phyloP scores from a whole-genome alignment of 2,797 vertebrate species.

The Chelon auratus region DNA sequence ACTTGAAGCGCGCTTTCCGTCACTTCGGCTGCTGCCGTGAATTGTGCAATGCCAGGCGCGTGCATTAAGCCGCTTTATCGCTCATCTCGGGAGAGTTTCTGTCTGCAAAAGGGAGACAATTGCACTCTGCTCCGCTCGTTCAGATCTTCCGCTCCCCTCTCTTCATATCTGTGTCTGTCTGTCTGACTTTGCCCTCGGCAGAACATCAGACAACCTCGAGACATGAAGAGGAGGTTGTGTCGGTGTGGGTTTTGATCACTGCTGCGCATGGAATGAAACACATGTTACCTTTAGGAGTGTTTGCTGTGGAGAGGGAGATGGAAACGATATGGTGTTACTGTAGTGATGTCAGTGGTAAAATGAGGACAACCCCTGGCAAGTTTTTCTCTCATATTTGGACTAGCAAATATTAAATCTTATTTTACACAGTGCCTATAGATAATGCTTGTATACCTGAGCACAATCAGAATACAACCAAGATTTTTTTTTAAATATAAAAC shows the following conservation, averaged over 20 bases:
- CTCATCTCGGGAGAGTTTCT: slow-evolving; percentile 18
- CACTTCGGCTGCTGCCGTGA: slow-evolving; percentile 10
- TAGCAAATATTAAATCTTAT: not conserved
- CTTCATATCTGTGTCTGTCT: not conserved
- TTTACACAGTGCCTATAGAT: not conserved
- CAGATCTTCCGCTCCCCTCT: slow-evolving; percentile 14
- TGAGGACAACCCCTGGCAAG: no score
- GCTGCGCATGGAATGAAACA: not conserved
- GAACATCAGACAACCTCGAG: slow-evolving; percentile 21
- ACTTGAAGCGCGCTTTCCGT: slow-evolving; percentile 33
- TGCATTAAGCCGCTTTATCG: slow-evolving; percentile 21
- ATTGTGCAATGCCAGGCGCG: not conserved
- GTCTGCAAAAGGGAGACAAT: slow-evolving; percentile 6
- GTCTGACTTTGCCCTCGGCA: slow-evolving; percentile 23
- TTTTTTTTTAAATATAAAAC: not conserved
- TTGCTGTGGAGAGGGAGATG: not conserved
- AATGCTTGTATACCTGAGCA: not conserved
- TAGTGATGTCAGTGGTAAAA: not conserved
- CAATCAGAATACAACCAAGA: not conserved
- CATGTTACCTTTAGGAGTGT: slow-evolving; percentile 15
- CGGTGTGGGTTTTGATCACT: slow-evolving; percentile 2
- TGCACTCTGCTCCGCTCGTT: slow-evolving; percentile 29
- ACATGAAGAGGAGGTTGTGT: slow-evolving; percentile 31
- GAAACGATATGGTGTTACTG: not conserved
- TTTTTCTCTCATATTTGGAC: no score